Percentiles rank a stretch among this genome's conserved stretches.
These are phyloP conservation scores for Remorina albescens DNA, from an alignment of 2,797 vertebrate species.

Conservation along the genomic window DNA sequence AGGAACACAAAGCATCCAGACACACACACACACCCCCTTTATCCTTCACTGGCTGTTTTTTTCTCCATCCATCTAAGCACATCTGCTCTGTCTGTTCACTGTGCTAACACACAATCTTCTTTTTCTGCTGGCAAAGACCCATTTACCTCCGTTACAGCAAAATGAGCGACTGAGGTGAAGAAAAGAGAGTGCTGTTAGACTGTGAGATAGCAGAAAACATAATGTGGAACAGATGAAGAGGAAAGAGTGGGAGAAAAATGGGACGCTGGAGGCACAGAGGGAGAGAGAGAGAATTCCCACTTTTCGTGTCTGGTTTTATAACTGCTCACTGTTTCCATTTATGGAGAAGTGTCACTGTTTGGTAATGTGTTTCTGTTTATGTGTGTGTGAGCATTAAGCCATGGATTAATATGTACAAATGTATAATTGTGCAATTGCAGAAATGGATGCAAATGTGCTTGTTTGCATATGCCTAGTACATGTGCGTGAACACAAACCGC, in stretches of 20 bases:
- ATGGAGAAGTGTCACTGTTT: constrained; percentile 63
- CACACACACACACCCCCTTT: neutral
- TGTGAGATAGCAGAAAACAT: constrained; percentile 63
- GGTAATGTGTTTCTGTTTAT: constrained; percentile 19
- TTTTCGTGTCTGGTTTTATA: constrained; percentile 72
- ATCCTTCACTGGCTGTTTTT: constrained; percentile 35
- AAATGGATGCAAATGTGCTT: constrained; percentile 56
- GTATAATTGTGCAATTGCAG: constrained; percentile 48
- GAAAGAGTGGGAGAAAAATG: constrained; percentile 59
- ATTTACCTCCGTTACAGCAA: constrained; percentile 65
- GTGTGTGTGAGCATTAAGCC: constrained; percentile 38
- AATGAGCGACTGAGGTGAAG: constrained; percentile 56
- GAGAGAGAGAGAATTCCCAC: constrained; percentile 63
- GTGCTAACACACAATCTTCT: constrained; percentile 22
- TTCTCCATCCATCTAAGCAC: constrained; percentile 57
- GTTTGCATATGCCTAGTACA: constrained; percentile 36
- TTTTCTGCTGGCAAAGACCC: constrained; percentile 58
- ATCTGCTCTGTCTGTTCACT: constrained; percentile 63
- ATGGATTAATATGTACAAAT: constrained; percentile 52
- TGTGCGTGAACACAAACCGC: constrained; percentile 12
- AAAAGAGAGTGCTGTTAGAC: constrained; percentile 51
- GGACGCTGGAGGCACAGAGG: constrained; percentile 49
- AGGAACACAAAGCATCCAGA: constrained; percentile 48
- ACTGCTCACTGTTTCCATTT: constrained; percentile 71
- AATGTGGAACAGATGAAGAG: constrained; percentile 75